Evolutionary conservation across 1,140 invertebrate genomes (phyloP).

Genomic region (Nomia melanderi): DNA sequence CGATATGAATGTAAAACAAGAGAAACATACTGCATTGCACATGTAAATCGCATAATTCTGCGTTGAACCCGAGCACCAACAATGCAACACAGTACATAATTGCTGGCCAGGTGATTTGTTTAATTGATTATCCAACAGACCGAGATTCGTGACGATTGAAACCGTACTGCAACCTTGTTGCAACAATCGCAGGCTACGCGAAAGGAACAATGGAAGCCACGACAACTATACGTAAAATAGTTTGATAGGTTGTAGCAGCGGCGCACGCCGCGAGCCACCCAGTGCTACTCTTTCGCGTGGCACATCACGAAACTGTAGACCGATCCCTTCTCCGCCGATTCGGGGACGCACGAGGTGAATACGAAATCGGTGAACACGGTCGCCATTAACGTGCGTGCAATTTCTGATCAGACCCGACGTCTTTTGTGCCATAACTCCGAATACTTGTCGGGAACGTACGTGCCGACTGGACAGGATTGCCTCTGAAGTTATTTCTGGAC

Average conservation of each 20-base stretch:
- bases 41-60: too few relatives aligned
- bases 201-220: neutral
- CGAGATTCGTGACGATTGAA: neutral
- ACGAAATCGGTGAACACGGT: conserved; percentile 39
- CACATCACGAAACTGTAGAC: conserved; percentile 26
- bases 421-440: conserved; percentile 25
- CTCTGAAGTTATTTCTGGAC: neutral
- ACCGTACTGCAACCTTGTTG: neutral
- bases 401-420: conserved; percentile 32
- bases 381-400: conserved; percentile 50
- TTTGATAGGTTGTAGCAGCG: conserved; percentile 15
- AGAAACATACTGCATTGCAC: too few relatives aligned
- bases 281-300: conserved; percentile 20
- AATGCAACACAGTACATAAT: neutral
- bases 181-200: neutral
- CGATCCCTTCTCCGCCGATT: neutral
- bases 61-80: neutral
- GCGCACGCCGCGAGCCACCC: neutral
- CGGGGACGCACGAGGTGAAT: conserved; percentile 22
- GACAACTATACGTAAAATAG: neutral
- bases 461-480: neutral
- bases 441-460: neutral
- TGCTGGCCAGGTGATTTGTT: neutral
- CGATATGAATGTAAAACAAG: too few relatives aligned
- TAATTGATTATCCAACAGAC: neutral